A percentile compares a stretch with the other conserved stretches of the same genome.
These are phyloP conservation scores for Spongilla lacustris DNA, from an alignment of 37 sponge, comb jelly and placozoan species.

Conservation along the genomic window DNA sequence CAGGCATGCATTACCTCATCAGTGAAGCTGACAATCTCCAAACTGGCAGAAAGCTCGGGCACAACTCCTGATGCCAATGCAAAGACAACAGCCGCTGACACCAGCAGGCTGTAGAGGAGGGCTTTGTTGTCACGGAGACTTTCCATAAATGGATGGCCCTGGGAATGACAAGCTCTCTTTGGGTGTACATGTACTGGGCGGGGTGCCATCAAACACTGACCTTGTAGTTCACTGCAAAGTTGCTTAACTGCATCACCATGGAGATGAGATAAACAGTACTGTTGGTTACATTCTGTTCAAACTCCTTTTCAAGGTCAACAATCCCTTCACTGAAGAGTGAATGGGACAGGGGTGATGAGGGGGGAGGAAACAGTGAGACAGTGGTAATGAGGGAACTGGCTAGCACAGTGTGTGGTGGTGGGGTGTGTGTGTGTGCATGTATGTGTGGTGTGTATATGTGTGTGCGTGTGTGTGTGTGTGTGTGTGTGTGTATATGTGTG, in stretches of 20 bases:
- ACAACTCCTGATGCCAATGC: slow-evolving; percentile 75
- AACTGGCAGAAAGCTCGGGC: slow-evolving; percentile 71
- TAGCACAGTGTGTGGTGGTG: no score
- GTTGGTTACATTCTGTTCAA: slow-evolving; percentile 89
- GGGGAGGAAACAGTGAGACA: neutral
- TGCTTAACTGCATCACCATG: slow-evolving; percentile 93
- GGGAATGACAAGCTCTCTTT: neutral
- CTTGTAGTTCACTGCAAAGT: slow-evolving; percentile 95
- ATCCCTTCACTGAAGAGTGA: slow-evolving; percentile 30
- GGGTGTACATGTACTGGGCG: neutral
- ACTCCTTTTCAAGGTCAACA: slow-evolving; percentile 94
- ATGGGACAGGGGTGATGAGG: neutral
- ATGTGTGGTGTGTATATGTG: no score
- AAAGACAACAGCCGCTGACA: slow-evolving; percentile 51
- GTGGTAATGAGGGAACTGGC: neutral
- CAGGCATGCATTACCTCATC: slow-evolving; percentile 72
- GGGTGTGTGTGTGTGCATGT: no score
- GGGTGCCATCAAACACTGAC: slow-evolving; percentile 53
- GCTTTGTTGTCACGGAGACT: slow-evolving; percentile 88
- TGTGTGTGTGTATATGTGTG: no score
- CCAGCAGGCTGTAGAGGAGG: slow-evolving; percentile 69
- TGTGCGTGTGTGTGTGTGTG: no score
- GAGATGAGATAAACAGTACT: slow-evolving; percentile 94
- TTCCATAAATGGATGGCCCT: slow-evolving; percentile 97
- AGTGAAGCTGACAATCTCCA: slow-evolving; percentile 78